A percentile compares a stretch with the other conserved stretches of the same genome.
Conservation (phyloP, 2,797 vertebrate genomes). For the Pagetopsis macropterus region DNA sequence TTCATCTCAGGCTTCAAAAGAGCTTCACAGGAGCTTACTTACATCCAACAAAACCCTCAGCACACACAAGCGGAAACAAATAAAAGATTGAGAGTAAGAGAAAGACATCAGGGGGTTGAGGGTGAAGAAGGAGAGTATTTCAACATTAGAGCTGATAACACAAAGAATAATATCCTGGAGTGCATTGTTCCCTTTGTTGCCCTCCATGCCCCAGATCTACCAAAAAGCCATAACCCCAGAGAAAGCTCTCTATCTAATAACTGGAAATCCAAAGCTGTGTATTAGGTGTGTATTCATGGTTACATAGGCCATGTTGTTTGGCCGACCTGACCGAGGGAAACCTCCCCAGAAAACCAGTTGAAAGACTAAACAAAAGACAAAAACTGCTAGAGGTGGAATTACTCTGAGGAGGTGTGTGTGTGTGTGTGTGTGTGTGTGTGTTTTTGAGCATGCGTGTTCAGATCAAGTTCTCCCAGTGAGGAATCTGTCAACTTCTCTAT, state of each 20-base stretch:
- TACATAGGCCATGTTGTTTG: constrained; percentile 70
- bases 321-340: constrained; percentile 49
- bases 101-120: constrained; percentile 7
- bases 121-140: constrained; percentile 11
- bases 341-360: constrained; percentile 61
- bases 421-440: background rate
- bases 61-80: constrained; percentile 12
- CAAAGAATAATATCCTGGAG: constrained; percentile 10
- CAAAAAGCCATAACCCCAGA: constrained; percentile 26
- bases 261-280: constrained; percentile 63
- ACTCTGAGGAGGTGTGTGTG: constrained; percentile 30
- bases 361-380: constrained; percentile 71
- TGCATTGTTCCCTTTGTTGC: constrained; percentile 34
- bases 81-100: constrained; percentile 14
- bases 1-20: constrained; percentile 34
- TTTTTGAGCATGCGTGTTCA: constrained; percentile 20
- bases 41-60: constrained; percentile 3
- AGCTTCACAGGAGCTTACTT: constrained; percentile 15
- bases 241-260: constrained; percentile 44
- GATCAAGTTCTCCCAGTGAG: constrained; percentile 44
- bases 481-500: constrained; percentile 27
- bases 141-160: constrained; percentile 20
- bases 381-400: constrained; percentile 70
- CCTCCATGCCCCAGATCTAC: constrained; percentile 40
- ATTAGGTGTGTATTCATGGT: constrained; percentile 73